Conservation (phyloP, 1,140 invertebrate genomes). For the Tenebrio molitor region DNA sequence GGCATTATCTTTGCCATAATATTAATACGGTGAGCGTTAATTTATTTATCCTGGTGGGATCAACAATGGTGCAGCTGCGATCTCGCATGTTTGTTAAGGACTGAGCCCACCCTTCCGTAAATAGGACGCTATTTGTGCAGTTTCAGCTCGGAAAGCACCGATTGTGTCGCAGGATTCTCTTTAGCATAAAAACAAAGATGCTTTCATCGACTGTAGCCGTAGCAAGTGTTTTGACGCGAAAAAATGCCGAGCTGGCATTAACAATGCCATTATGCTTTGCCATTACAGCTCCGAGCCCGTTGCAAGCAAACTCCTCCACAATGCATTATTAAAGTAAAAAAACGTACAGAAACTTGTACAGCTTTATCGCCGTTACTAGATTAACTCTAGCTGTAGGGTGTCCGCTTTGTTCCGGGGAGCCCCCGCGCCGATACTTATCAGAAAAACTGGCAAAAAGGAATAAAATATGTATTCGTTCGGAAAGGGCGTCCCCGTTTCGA, state of each 20-base stretch:
- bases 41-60: no score
- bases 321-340: conserved; percentile 32
- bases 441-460: background rate
- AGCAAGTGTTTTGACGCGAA: conserved; percentile 27
- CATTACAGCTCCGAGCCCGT: no score
- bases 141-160: no score
- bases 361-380: conserved; percentile 9
- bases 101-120: no score
- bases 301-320: conserved; percentile 14
- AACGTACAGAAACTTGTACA: conserved; percentile 13
- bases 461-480: no score
- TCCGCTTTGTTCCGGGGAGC: background rate
- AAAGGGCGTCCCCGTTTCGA: background rate
- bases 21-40: no score
- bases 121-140: no score
- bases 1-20: no score
- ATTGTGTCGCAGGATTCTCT: no score
- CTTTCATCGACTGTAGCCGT: no score
- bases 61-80: no score
- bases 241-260: conserved; percentile 23
- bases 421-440: background rate
- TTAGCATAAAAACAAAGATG: conserved; percentile 26
- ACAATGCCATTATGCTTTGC: conserved; percentile 28
- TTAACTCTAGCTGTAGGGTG: conserved; percentile 20
- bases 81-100: no score